Percentiles rank a stretch among this genome's conserved stretches.
These are phyloP conservation scores for Periplaneta americana DNA, from an alignment of 1,140 invertebrate species.

Conservation along the genomic window DNA sequence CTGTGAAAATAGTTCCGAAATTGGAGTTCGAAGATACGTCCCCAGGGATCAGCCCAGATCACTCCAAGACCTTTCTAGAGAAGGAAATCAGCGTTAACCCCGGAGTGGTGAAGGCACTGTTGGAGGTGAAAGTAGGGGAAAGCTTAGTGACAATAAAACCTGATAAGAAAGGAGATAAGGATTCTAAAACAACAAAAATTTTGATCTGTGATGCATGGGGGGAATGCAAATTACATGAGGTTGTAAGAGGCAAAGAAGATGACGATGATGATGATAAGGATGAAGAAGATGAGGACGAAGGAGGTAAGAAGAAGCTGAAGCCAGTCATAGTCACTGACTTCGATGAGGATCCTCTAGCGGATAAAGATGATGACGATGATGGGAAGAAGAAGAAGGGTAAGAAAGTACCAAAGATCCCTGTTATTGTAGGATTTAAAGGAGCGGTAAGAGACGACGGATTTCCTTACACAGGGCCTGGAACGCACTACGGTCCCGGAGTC, in stretches of 20 bases:
- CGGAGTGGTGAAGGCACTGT: background rate
- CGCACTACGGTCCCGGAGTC: background rate
- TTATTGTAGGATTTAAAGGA: background rate
- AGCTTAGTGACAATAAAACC: background rate
- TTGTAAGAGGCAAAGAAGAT: background rate
- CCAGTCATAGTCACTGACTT: background rate
- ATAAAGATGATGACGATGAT: background rate
- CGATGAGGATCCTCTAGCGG: background rate
- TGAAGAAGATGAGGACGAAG: background rate
- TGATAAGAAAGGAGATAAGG: background rate
- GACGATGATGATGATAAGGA: background rate
- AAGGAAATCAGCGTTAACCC: background rate
- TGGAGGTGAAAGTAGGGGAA: background rate
- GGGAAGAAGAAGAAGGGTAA: background rate
- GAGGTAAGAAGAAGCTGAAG: background rate
- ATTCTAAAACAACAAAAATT: background rate
- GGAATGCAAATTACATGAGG: background rate
- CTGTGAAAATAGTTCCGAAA: background rate
- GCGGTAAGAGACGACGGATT: background rate
- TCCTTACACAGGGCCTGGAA: background rate
- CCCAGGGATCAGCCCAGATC: background rate
- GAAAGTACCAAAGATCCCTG: background rate
- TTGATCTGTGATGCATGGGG: background rate
- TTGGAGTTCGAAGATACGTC: background rate
- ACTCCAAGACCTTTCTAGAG: background rate